Percentiles rank a stretch among this genome's conserved stretches.
Evolutionary conservation across 1,140 invertebrate genomes (phyloP).

Genomic region (Drosophila repleta): DNA sequence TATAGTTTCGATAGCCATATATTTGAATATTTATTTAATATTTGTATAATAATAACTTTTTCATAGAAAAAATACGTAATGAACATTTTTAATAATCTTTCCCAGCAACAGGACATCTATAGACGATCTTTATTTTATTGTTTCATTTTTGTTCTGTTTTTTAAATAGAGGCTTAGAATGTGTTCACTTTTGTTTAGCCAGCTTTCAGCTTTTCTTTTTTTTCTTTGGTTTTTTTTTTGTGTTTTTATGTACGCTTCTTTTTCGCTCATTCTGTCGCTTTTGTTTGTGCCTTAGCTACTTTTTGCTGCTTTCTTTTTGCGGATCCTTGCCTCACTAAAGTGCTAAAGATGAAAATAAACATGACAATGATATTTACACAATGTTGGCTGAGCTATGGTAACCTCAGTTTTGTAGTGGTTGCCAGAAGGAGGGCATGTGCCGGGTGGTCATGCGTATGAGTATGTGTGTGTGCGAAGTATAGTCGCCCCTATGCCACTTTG

Average conservation of each 20-base stretch:
- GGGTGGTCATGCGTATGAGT: slow-evolving; percentile 25
- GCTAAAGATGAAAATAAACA: slow-evolving; percentile 80
- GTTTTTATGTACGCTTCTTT: slow-evolving; percentile 28
- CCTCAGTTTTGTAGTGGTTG: slow-evolving; percentile 39
- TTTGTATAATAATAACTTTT: slow-evolving; percentile 53
- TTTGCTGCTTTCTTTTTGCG: slow-evolving; percentile 32
- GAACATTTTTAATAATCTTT: slow-evolving; percentile 37
- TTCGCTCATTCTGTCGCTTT: slow-evolving; percentile 12
- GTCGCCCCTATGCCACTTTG: slow-evolving; percentile 61
- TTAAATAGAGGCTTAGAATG: slow-evolving; percentile 40
- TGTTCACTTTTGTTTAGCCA: slow-evolving; percentile 51
- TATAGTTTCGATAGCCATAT: slow-evolving; percentile 17
- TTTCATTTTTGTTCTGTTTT: not conserved
- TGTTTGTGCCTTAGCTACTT: slow-evolving; percentile 17
- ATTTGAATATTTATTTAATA: slow-evolving; percentile 18
- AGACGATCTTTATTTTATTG: slow-evolving; percentile 13
- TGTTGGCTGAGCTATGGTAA: slow-evolving; percentile 61
- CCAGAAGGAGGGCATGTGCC: slow-evolving; percentile 26
- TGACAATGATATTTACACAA: slow-evolving; percentile 80
- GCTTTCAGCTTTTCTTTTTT: slow-evolving; percentile 37
- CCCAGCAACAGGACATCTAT: slow-evolving; percentile 12
- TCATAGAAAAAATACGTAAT: slow-evolving; percentile 74
- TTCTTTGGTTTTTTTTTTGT: slow-evolving; percentile 16
- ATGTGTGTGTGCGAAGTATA: slow-evolving; percentile 26
- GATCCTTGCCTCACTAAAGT: slow-evolving; percentile 63